Percentiles rank a stretch among this genome's conserved stretches.
Conservation (phyloP, 1,140 invertebrate genomes). For the Polypedilum pembai region DNA sequence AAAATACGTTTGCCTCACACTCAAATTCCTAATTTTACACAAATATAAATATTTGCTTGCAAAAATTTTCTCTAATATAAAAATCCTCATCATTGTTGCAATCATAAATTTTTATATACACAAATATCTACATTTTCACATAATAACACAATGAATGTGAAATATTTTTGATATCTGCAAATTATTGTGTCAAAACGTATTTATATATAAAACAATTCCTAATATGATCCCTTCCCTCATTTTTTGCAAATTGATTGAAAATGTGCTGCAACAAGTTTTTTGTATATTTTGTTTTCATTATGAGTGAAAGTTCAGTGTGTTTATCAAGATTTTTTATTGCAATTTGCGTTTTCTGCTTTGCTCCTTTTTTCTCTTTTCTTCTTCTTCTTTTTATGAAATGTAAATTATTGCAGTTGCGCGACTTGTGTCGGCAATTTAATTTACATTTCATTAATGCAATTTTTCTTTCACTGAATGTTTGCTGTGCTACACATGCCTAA, state of each 20-base stretch:
- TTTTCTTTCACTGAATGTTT: not conserved
- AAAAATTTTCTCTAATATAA: not conserved
- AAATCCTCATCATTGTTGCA: not conserved
- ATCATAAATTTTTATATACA: not conserved
- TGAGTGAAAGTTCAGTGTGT: not conserved
- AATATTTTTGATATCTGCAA: not conserved
- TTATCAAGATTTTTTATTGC: constrained; percentile 8
- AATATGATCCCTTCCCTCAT: too few relatives aligned
- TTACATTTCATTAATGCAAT: not conserved
- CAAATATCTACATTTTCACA: not conserved
- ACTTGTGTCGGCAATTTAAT: not conserved
- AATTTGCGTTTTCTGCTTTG: constrained; percentile 11
- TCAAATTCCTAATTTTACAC: not conserved
- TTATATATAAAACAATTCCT: not conserved
- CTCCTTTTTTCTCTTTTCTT: not conserved
- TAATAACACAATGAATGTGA: not conserved
- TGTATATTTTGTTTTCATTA: not conserved
- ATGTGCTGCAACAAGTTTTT: not conserved
- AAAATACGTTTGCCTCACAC: not conserved
- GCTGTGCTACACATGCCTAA: too few relatives aligned
- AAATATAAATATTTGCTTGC: not conserved
- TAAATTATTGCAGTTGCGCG: not conserved
- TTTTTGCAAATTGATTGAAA: not conserved
- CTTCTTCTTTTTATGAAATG: constrained; percentile 26
- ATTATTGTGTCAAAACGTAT: not conserved